Evolutionary conservation across 2,113 vertebrate species (phyloP), one percentile per base, ranked within the genome.

Genomic region (Xiphophorus maculatus): DNA sequence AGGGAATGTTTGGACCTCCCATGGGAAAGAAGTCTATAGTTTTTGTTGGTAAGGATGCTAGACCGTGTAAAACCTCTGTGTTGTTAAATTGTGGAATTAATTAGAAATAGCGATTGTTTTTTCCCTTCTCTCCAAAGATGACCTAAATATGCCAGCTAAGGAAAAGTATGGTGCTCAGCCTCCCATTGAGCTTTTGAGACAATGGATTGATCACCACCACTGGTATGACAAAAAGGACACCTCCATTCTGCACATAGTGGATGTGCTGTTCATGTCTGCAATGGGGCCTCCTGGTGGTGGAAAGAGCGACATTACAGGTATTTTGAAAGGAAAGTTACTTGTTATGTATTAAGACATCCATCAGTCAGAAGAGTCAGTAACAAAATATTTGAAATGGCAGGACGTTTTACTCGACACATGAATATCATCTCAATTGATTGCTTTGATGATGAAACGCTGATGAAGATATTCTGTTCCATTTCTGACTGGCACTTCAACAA

Each of bases 281-380:
- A 98, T 98, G 97, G 96, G 95, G 0, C 97, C 96, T n/a, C 97
- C 97, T 44, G 97, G 97, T 74, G 96, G 96, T 76, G 97, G 96
- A 81, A 96, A 95, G 75, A 98, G 96, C 89, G 94, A 97, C 87
- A 97, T 98, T 63, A 95, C 97, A 92, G 96, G 97, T 98, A 48
- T 7, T 17, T 48, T 48, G 14, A 48, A 5, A 17, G 6, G 17
- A 48, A 48, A 19, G 17, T 17, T 17, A 48, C 44, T 19, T 48
- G 44, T 48, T 48, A 5, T 5, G 14, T 19, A 19, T 48, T 1
- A 6, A 22, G 14, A 48, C 44, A 17, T 17, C 15, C 14, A 19
- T 48, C 17, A 48, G 44, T 48, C 44, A 48, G 44, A 48, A 69
- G n/a, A 32, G 15, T 64, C 5, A 25, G 1, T 64, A 33, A 22